Evolutionary conservation across 2,113 vertebrate genomes (phyloP).

Genomic region (Stegostoma tigrinum): DNA sequence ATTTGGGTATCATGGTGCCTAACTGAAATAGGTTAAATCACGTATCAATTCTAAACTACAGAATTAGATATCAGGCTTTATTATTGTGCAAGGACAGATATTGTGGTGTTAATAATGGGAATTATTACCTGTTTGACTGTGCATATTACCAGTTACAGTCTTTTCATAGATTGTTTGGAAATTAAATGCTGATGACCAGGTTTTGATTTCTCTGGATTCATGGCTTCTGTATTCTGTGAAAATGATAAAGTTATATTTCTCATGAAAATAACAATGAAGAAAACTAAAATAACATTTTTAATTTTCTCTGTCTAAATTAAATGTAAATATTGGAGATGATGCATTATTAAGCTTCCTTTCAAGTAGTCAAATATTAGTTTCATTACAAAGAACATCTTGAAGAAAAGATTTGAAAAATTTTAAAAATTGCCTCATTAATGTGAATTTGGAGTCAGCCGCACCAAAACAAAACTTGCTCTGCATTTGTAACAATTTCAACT

Average conservation of each 20-base stretch:
- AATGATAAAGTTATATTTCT: slow-evolving; percentile 13
- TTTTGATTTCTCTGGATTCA: not conserved
- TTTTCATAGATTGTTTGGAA: not conserved
- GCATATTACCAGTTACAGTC: not conserved
- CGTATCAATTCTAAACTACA: not conserved
- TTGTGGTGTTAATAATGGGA: not conserved
- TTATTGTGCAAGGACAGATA: not conserved
- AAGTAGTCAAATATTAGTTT: not conserved
- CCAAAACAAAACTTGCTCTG: not conserved
- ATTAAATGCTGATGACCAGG: slow-evolving; percentile 19
- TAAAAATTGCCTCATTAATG: not conserved
- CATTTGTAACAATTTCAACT: not conserved
- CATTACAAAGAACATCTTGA: not conserved
- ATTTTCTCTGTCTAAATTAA: not conserved
- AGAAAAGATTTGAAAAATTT: not conserved
- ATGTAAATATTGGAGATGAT: not conserved
- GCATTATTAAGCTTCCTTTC: not conserved
- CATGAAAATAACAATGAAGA: not conserved
- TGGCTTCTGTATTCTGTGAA: not conserved
- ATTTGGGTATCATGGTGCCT: not conserved
- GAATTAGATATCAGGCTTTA: not conserved
- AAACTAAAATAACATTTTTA: not conserved
- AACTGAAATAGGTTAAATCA: not conserved
- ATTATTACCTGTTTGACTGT: slow-evolving; percentile 21
- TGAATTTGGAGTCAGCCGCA: not conserved